Percentiles rank a stretch among this genome's conserved stretches.
Evolutionary conservation across 1,140 invertebrate species (phyloP).

Genomic region (Bombus soroeensis): DNA sequence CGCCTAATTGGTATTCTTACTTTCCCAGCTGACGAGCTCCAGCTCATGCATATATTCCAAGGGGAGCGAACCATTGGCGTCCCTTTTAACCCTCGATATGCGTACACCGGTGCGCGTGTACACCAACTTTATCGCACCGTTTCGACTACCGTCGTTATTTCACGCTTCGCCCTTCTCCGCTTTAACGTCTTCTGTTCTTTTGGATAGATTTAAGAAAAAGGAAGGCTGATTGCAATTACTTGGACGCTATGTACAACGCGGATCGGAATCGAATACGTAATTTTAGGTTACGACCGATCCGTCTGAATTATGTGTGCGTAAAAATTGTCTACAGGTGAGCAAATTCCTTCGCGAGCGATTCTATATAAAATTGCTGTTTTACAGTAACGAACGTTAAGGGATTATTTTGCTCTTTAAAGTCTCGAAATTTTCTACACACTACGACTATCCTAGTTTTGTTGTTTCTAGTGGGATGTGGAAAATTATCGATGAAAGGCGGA

Average conservation of each 20-base stretch:
- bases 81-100: constrained; percentile 5
- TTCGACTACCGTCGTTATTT: background rate
- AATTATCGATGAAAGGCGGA: background rate
- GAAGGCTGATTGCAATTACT: background rate
- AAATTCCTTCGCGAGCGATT: too few relatives aligned
- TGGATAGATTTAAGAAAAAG: background rate
- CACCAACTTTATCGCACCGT: constrained; percentile 34
- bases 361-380: background rate
- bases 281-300: too few relatives aligned
- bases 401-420: too few relatives aligned
- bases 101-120: background rate
- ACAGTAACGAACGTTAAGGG: background rate
- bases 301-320: too few relatives aligned
- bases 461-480: too few relatives aligned
- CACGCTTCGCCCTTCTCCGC: too few relatives aligned
- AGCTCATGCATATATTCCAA: constrained; percentile 50
- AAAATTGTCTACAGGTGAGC: too few relatives aligned
- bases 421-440: too few relatives aligned
- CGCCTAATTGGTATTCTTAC: constrained; percentile 59
- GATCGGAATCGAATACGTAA: too few relatives aligned
- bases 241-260: too few relatives aligned
- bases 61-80: background rate
- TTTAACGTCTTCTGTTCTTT: background rate
- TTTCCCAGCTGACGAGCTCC: constrained; percentile 20
- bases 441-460: background rate